A percentile compares a stretch with the other conserved stretches of the same genome.
These are phyloP conservation scores for Pissodes strobi DNA, from an alignment of 1,140 invertebrate species.

Conservation along the genomic window DNA sequence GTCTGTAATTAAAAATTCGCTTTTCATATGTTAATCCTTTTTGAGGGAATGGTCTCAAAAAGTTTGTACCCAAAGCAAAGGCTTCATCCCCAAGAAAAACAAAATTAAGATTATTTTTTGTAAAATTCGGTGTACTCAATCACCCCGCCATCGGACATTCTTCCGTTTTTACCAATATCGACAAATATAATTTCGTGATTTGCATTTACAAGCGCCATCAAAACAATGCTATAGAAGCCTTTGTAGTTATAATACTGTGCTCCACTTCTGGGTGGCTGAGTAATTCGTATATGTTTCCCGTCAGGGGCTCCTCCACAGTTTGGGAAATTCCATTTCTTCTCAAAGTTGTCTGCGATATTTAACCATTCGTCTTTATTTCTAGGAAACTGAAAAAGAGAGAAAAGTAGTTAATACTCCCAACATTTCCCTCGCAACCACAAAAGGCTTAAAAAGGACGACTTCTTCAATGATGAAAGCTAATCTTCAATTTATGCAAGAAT, in stretches of 20 bases:
- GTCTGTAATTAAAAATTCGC: too few species aligned
- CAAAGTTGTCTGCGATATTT: too few species aligned
- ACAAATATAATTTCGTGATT: too few species aligned
- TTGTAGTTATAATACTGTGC: slow-evolving; percentile 13
- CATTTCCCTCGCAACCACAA: neutral
- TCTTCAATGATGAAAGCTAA: too few species aligned
- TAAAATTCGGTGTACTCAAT: slow-evolving; percentile 11
- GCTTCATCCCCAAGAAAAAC: slow-evolving; percentile 11
- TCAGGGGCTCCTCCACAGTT: slow-evolving; percentile 15
- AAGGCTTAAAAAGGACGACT: too few species aligned
- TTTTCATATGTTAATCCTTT: too few species aligned
- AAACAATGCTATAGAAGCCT: too few species aligned
- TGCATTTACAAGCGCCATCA: slow-evolving; percentile 1
- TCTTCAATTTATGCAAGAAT: neutral
- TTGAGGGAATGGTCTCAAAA: slow-evolving; percentile 15
- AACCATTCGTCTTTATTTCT: slow-evolving; percentile 11
- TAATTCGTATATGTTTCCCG: too few species aligned
- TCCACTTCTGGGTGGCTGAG: slow-evolving; percentile 1
- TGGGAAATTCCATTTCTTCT: too few species aligned
- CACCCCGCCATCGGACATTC: slow-evolving; percentile 2
- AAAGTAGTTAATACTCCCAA: too few species aligned
- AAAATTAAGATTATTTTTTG: slow-evolving; percentile 4
- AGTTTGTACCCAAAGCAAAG: neutral
- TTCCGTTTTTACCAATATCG: slow-evolving; percentile 20
- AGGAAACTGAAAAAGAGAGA: slow-evolving; percentile 12